Percentiles rank a stretch among this genome's conserved stretches.
Evolutionary conservation across 2,888 invertebrate species (phyloP).

Genomic region (Dorcus parallelipipedus): DNA sequence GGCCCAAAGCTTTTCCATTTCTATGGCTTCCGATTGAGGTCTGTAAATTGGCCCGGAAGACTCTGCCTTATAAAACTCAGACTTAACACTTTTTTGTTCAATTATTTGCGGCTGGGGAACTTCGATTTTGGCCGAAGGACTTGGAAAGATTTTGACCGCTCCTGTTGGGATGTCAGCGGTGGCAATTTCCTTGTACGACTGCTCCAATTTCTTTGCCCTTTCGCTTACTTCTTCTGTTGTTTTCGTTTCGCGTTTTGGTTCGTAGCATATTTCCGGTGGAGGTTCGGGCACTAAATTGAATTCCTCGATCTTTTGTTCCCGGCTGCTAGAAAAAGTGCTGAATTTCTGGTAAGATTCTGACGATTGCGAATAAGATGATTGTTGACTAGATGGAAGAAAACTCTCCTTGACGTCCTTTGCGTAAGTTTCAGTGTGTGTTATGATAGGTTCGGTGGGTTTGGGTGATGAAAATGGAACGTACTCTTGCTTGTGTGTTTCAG

Average conservation of each 20-base stretch:
- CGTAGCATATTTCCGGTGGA: slow-evolving; percentile 67
- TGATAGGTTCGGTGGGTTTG: not conserved
- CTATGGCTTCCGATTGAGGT: slow-evolving; percentile 53
- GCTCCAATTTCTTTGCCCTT: slow-evolving; percentile 59
- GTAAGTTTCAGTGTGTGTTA: slow-evolving; percentile 3
- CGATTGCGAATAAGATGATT: slow-evolving; percentile 6
- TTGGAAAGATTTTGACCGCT: slow-evolving; percentile 56
- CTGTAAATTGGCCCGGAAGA: slow-evolving; percentile 27
- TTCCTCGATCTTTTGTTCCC: slow-evolving; percentile 41
- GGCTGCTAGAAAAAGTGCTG: slow-evolving; percentile 26
- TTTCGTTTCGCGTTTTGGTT: slow-evolving; percentile 50
- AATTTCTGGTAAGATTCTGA: slow-evolving; percentile 27
- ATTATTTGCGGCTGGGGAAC: slow-evolving; percentile 13
- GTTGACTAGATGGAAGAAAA: slow-evolving; percentile 3
- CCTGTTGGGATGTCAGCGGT: slow-evolving; percentile 53
- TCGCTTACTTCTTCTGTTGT: slow-evolving; percentile 54
- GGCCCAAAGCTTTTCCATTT: slow-evolving; percentile 69
- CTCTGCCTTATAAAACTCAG: slow-evolving; percentile 28
- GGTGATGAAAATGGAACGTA: not conserved
- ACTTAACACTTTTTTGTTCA: slow-evolving; percentile 21
- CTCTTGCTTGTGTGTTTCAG: slow-evolving; percentile 36
- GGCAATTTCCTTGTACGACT: slow-evolving; percentile 54
- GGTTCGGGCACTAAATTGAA: slow-evolving; percentile 63
- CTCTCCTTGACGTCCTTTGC: slow-evolving; percentile 3
- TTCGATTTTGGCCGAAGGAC: slow-evolving; percentile 1